Base-by-base conservation (phyloP, 2,888 invertebrate species). In the Lamellibrachia columna region DNA sequence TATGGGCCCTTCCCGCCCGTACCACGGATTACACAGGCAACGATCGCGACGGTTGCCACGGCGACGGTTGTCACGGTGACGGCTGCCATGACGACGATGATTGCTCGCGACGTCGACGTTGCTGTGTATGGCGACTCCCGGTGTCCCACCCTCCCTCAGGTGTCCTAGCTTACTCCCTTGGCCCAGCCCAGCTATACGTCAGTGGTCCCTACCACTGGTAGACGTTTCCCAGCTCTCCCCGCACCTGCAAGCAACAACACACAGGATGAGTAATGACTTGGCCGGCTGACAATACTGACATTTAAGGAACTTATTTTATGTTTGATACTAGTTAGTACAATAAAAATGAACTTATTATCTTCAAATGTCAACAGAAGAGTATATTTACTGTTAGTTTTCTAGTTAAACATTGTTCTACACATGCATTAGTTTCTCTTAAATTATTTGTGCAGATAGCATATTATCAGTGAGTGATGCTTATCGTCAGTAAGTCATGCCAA, bases 1-100 rank as follows among this genome's bases (percentile, higher is more conserved):
- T 75, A 75, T 75, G 75, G 75, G 75, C 75, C 75, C 75, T 75
- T 75, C 75, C 75, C 75, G 75, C 75, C 75, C 75, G 75, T 75
- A 75, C 75, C 75, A 75, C 75, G 75, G 75, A 75, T 75, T 75
- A 75, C 75, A 75, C 75, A 75, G 4, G 22, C 75, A 75, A 75
- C 75, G 75, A 15, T 75, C 11, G 60, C 60, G 60, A 11, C 22
- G 11, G 60, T 58, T 58, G 58, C 15, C 58, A 58, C 58, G 58
- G 15, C 58, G 58, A 58, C 58, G 7, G 58, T 58, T 15, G 58
- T 58, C 75, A 75, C 2, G 75, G 75, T 15, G 75, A 75, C 75
- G 75, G 75, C n/a, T 75, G 75, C n/a, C 75, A 75, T 15, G 75
- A 6, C 75, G 75, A 75, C n/a, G 75, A 75, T 75, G 22, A 22